Evolutionary conservation across 1,140 invertebrate species (phyloP).

Genomic region (Drosophila malerkotliana): DNA sequence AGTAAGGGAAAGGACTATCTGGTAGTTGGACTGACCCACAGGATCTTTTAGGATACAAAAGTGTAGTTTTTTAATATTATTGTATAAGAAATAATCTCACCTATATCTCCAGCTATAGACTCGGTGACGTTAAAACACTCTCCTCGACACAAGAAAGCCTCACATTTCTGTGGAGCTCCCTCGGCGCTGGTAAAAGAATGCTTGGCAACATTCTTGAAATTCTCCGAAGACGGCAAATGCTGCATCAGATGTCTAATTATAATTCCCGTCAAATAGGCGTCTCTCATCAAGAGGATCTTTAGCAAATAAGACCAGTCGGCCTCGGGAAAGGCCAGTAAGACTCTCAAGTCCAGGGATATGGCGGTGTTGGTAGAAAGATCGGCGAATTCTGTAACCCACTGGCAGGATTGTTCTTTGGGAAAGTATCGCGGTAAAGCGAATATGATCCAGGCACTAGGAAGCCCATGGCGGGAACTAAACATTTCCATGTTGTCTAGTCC

Average conservation of each 20-base stretch:
- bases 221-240: slow-evolving; percentile 77
- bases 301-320: slow-evolving; percentile 89
- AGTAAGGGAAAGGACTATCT: slow-evolving; percentile 85
- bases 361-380: slow-evolving; percentile 86
- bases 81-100: slow-evolving; percentile 13
- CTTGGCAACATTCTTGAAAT: slow-evolving; percentile 79
- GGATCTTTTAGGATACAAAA: slow-evolving; percentile 46
- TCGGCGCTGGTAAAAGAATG: slow-evolving; percentile 70
- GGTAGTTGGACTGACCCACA: slow-evolving; percentile 83
- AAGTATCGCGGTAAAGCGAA: slow-evolving; percentile 88
- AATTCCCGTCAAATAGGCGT: slow-evolving; percentile 85
- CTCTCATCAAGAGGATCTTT: slow-evolving; percentile 88
- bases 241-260: slow-evolving; percentile 84
- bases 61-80: not conserved
- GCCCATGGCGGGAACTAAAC: slow-evolving; percentile 84
- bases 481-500: slow-evolving; percentile 85
- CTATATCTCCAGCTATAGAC: slow-evolving; percentile 65
- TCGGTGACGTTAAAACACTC: slow-evolving; percentile 83
- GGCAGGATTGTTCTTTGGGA: slow-evolving; percentile 83
- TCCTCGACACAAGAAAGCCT: slow-evolving; percentile 87
- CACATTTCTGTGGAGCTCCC: slow-evolving; percentile 84
- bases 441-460: slow-evolving; percentile 87
- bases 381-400: slow-evolving; percentile 84
- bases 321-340: slow-evolving; percentile 90
- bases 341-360: slow-evolving; percentile 88